These are phyloP conservation scores for Engystomops pustulosus DNA, from an alignment of 2,113 vertebrate genomes.

Conservation along the genomic window DNA sequence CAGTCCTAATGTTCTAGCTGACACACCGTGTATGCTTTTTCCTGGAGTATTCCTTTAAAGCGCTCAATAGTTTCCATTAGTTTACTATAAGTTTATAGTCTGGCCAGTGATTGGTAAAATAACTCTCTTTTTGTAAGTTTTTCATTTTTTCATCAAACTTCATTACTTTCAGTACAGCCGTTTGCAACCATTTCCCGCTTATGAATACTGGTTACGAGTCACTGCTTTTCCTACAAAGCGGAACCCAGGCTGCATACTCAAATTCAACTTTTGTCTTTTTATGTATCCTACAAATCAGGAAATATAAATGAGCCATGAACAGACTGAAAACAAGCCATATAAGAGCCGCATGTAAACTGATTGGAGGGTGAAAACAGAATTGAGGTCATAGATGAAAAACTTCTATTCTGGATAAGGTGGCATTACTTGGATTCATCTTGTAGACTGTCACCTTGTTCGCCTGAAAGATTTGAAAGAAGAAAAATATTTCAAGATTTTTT, in stretches of 20 bases:
- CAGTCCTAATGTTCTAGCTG: too few species aligned
- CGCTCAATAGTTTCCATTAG: not conserved
- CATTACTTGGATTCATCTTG: not conserved
- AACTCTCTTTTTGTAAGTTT: slow-evolving; percentile 10
- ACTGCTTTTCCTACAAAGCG: slow-evolving; percentile 8
- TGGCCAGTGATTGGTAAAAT: not conserved
- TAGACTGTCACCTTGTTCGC: not conserved
- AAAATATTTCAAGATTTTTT: too few species aligned
- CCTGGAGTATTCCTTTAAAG: not conserved
- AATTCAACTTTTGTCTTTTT: slow-evolving; percentile 16
- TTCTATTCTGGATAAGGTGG: not conserved
- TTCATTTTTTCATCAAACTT: not conserved
- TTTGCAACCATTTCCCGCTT: not conserved
- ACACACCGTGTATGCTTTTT: not conserved
- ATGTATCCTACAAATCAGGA: slow-evolving; percentile 22
- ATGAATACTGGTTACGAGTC: slow-evolving; percentile 4
- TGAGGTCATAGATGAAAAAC: not conserved
- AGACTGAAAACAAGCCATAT: not conserved
- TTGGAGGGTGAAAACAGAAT: not conserved
- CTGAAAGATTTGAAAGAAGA: not conserved
- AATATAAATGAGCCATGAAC: slow-evolving; percentile 20
- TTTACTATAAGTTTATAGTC: not conserved
- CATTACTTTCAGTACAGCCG: not conserved
- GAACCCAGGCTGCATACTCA: slow-evolving; percentile 14
- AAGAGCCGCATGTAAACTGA: not conserved